These are phyloP conservation scores for Columbina picui DNA, from an alignment of 2,113 vertebrate species.

Conservation along the genomic window DNA sequence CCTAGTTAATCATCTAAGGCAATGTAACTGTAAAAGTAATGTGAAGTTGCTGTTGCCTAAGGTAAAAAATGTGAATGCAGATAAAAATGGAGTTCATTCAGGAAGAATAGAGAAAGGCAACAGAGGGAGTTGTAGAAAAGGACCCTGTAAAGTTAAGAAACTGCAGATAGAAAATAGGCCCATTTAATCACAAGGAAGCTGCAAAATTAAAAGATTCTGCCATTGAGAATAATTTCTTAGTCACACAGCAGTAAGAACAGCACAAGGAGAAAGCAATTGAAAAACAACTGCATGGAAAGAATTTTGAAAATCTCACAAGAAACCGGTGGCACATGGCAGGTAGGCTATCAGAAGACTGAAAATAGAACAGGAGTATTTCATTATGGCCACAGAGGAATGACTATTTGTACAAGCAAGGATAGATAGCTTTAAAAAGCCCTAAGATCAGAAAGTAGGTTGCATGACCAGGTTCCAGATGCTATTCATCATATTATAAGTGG, in stretches of 20 bases:
- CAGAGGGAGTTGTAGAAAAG: not conserved
- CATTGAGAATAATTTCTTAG: not conserved
- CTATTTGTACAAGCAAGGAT: not conserved
- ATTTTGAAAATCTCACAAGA: not conserved
- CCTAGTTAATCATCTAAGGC: not conserved
- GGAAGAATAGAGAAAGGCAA: not conserved
- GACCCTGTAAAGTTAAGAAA: not conserved
- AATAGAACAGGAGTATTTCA: conserved; percentile 13
- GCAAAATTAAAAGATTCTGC: not conserved
- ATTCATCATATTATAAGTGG: conserved; percentile 35
- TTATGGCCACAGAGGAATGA: not conserved
- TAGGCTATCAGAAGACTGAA: not conserved
- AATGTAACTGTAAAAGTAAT: not conserved
- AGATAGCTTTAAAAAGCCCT: not conserved
- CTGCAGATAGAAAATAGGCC: not conserved
- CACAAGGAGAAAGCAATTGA: not conserved
- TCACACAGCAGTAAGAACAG: not conserved
- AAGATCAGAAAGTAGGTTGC: not conserved
- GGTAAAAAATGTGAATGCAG: not conserved
- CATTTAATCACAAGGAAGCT: not conserved
- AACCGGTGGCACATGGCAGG: not conserved
- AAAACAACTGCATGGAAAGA: not conserved
- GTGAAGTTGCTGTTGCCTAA: not conserved
- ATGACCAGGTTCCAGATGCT: conserved; percentile 9
- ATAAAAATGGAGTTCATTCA: not conserved